Evolutionary conservation across 2,888 invertebrate genomes (phyloP), one percentile per base, ranked within the genome.

Genomic region (Bugula neritina): DNA sequence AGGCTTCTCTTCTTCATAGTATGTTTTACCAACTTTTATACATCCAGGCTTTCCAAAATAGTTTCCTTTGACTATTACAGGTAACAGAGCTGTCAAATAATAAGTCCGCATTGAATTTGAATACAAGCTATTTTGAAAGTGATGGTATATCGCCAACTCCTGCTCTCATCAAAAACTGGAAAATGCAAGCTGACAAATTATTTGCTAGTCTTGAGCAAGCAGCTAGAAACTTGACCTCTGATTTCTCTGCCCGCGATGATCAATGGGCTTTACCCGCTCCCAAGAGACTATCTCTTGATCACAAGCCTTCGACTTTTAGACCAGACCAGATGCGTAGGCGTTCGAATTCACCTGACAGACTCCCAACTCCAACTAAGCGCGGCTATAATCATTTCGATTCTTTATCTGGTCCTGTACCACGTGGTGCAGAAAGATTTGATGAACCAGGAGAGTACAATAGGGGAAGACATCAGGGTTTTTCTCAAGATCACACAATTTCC

Each of bases 71-170:
- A n/a, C n/a, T n/a, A 17, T 63, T 63, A 31, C 31, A 63, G 63
- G 34, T 63, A 10, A 10, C 31, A 31, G 63, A 63, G 29, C 63
- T 63, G 27, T 25, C 63, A 31, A 25, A 63, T 25, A 27, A 31
- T 17, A 2, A 31, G 31, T 21, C 29, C 10, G 17, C 63, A 5
- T 31, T 63, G 63, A 25, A 31, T 34, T 27, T 63, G 25, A 63
- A 29, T 34, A 63, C 63, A 29, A 31, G 63, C 31, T 63, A 29
- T 63, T 63, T 63, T 63, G 63, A 63, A 31, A 63, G 63, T 63
- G 63, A 63, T 63, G 63, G 63, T 63, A 63, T 63, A 31, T 63
- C 63, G 2, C 63, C 63, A 13, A 63, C 63, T 25, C 2, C 27
- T 27, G 31, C 27, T 27, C 63, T 63, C 2, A 27, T 63, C 13